Base-by-base conservation (phyloP, 2,113 vertebrate species). In the Tympanuchus pallidicinctus region DNA sequence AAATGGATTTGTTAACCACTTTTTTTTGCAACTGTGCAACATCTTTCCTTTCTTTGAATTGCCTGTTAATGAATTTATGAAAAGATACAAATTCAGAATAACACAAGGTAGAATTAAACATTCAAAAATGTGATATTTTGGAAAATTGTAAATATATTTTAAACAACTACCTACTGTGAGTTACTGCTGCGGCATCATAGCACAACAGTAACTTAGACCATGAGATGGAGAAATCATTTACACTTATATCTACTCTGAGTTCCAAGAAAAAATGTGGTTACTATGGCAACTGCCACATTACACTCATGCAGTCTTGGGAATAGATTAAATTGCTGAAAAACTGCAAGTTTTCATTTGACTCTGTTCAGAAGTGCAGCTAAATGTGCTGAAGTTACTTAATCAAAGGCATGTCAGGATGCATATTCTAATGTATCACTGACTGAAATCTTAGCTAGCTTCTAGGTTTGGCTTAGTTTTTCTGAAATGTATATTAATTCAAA, bases 241-340 rank as follows among this genome's bases (percentile, higher is more conserved):
- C 89, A 78, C 76, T 50, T 80, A 40, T 88, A 73, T 34, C 76
- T 88, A 22, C 73, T 81, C 48, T 0, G 28, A 89, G 87, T 95
- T 91, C 57, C 82, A 86, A 90, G 57, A 73, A 83, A 94, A 96
- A 95, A 91, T 88, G 66, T 88, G 76, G 96, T 97, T 95, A 21
- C 96, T 65, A 97, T 95, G 80, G 94, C 91, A 97, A 97, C 94
- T 93, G 80, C 85, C 88, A 95, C 77, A 94, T 97, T 95, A 90
- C 54, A 84, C 76, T 92, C 81, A 78, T 92, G 66, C 86, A 89
- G 67, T 90, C 88, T 73, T 74, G 76, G 74, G 74, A 96, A 94
- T 80, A 89, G 90, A 90, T 85, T 93, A 94, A 93, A 89, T 73
- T 88, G 79, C 70, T 54, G 66, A 84, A 91, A 95, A 90, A 30